phyloP scores from a whole-genome alignment of 2,888 invertebrate species.

The Napeogenes inachia region DNA sequence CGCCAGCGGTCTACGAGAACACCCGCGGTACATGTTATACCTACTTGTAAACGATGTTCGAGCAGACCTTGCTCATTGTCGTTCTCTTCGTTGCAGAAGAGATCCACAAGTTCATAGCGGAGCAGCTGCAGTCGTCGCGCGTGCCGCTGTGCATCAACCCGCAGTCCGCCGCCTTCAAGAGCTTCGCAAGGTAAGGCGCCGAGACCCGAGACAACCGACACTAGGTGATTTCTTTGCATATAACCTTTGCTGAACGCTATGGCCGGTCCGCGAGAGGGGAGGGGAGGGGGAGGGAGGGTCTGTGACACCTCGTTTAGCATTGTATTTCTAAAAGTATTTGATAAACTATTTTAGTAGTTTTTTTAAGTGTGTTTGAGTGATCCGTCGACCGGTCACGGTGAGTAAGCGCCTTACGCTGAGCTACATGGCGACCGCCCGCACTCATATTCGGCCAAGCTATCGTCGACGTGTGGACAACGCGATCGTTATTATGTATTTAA shows the following conservation, averaged over 20 bases:
- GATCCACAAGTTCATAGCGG: slow-evolving; percentile 99
- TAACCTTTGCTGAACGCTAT: slow-evolving; percentile 42
- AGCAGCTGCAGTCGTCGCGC: slow-evolving; percentile 95
- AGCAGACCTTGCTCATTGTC: no score
- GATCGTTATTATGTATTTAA: slow-evolving; percentile 32
- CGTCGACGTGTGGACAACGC: slow-evolving; percentile 49
- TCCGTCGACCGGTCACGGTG: slow-evolving; percentile 22
- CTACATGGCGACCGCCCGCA: slow-evolving; percentile 67
- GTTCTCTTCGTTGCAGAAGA: slow-evolving; percentile 83
- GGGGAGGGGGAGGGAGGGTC: not conserved
- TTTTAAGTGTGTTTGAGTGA: not conserved
- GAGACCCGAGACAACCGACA: slow-evolving; percentile 65
- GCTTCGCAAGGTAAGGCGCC: slow-evolving; percentile 97
- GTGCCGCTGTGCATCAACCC: slow-evolving; percentile 99
- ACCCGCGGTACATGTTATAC: no score
- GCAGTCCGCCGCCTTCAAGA: slow-evolving; percentile 99
- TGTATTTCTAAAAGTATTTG: not conserved
- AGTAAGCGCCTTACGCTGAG: slow-evolving; percentile 33
- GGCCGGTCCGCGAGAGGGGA: slow-evolving; percentile 12
- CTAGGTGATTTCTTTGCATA: slow-evolving; percentile 78
- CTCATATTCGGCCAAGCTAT: slow-evolving; percentile 57
- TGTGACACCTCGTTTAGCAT: not conserved
- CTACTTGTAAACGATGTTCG: no score
- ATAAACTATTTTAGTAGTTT: not conserved
- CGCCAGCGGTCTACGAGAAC: no score